phyloP scores from a whole-genome alignment of 1,140 invertebrate species.

The Ceratina australensis region DNA sequence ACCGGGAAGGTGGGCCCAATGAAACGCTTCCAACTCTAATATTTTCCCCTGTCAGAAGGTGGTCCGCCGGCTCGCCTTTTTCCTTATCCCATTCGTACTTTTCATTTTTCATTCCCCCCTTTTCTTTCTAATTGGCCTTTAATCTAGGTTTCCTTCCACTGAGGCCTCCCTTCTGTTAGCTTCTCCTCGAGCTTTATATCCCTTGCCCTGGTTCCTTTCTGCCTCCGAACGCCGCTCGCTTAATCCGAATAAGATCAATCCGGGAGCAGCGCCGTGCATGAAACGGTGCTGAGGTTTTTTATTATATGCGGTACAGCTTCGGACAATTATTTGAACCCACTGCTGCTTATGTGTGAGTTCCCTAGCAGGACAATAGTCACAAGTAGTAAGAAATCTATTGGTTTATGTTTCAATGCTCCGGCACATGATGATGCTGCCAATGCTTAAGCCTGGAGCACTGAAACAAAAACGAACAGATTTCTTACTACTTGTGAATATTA shows the following conservation, averaged over 20 bases:
- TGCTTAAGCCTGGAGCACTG: no score
- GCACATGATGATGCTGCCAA: no score
- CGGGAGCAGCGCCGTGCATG: background rate
- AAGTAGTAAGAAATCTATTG: no score
- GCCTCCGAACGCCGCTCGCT: background rate
- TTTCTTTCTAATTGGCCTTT: constrained; percentile 23
- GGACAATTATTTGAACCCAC: no score
- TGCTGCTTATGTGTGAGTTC: no score
- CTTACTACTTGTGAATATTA: no score
- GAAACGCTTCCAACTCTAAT: constrained; percentile 56
- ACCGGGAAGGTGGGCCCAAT: constrained; percentile 41
- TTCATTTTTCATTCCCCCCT: background rate
- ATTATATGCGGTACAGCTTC: no score
- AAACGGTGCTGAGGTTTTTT: background rate
- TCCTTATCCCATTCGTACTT: background rate
- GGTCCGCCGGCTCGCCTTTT: background rate
- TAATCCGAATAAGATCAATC: constrained; percentile 1
- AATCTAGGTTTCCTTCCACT: constrained; percentile 2
- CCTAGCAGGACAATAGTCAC: no score
- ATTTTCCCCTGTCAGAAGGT: constrained; percentile 41
- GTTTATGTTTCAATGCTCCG: no score
- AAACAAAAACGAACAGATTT: no score
- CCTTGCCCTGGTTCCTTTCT: background rate
- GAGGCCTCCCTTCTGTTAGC: no score
- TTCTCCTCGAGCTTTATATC: background rate